Evolutionary conservation across 2,113 vertebrate species (phyloP).

Genomic region (Hystrix brachyura): DNA sequence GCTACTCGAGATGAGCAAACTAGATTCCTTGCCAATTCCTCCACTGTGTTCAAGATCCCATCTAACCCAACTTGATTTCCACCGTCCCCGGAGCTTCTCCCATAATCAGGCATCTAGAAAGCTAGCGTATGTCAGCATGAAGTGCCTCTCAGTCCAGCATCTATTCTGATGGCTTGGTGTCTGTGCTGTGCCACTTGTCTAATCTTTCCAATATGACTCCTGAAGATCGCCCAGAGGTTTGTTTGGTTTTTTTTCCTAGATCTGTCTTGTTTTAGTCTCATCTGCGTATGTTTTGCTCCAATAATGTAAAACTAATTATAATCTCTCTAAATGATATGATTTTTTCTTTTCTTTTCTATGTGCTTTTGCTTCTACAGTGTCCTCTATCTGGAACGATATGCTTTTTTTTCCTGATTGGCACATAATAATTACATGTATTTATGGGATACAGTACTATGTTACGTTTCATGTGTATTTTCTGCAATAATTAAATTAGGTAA

Average conservation of each 20-base stretch:
- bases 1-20: not conserved
- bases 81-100: not conserved
- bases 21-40: not conserved
- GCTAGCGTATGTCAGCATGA: fast-evolving
- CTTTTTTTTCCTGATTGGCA: not conserved
- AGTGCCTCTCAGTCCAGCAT: not conserved
- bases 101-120: not conserved
- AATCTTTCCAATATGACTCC: not conserved
- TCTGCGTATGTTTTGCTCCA: not conserved
- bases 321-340: not conserved
- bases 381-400: not conserved
- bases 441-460: not conserved
- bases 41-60: not conserved
- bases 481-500: not conserved
- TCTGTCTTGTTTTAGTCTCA: not conserved
- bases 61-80: not conserved
- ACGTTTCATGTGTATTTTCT: too few relatives aligned
- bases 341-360: not conserved
- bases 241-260: not conserved
- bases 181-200: not conserved
- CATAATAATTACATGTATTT: not conserved
- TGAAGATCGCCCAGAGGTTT: not conserved
- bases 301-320: not conserved
- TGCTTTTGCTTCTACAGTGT: not conserved
- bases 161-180: not conserved